Base-by-base conservation (phyloP, 2,113 vertebrate genomes). In the Muntiacus reevesi region DNA sequence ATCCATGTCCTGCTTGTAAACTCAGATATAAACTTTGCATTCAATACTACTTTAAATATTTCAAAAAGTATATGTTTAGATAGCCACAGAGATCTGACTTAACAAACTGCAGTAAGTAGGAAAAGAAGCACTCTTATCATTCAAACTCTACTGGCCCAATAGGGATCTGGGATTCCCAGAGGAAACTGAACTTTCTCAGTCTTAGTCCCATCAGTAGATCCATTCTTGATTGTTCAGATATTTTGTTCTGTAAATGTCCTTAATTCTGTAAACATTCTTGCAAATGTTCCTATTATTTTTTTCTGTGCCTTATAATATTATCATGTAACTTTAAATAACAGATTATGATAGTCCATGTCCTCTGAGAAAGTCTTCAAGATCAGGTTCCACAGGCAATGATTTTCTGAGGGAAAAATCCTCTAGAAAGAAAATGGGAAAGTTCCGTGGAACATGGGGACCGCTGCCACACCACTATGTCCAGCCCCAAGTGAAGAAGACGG, bases 1-100 rank as follows among this genome's bases (percentile, higher is more conserved):
- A 92, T 59, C 40, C 45, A 97, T 8, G 95, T 84, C 78, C 47
- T 96, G 8, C 8, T 47, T 87, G 27, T 55, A 89, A 97, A 94
- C 25, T 86, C 45, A 86, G 57, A 91, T 33, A 33, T 36, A 87
- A 45, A 50, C 30, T 36, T 95, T 91, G 96, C 98, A 98, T 98
- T 96, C 95, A 96, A 97, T 96, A 89, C 93, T 98, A 98, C 94
- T 98, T 97, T 97, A 98, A 98, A 98, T 96, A 97, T 40, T 88
- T 7, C 28, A 92, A 83, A 92, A 98, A 94, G 12, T 15, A 62
- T 96, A 90, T 98, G 79, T 98, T 98, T 98, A 98, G 89, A 97
- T 97, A 98, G 93, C 86, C 92, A 97, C 95, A 98, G 95, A 94
- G 52, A 94, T 91, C 57, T 97, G 96, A 92, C 83, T 98, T 98